Conservation (phyloP, 2,797 vertebrate genomes). For the Premnoplex brunnescens region DNA sequence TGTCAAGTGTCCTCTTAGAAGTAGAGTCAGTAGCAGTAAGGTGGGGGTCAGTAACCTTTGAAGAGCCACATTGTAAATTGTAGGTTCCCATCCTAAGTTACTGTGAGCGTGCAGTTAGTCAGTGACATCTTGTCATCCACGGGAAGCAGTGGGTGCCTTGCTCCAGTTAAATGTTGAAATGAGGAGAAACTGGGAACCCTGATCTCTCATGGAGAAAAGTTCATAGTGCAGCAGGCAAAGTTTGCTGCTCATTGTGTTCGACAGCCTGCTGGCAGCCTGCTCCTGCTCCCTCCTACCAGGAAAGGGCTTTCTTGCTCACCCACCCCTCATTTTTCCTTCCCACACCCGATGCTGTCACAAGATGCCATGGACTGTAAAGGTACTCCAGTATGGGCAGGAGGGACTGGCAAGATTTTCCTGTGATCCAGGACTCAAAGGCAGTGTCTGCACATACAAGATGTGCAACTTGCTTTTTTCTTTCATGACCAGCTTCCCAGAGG, state of each 20-base stretch:
- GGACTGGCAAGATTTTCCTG: background rate
- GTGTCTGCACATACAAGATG: background rate
- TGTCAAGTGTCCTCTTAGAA: background rate
- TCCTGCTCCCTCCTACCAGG: background rate
- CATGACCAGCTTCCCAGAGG: background rate
- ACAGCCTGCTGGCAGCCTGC: background rate
- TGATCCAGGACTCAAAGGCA: background rate
- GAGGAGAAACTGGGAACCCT: background rate
- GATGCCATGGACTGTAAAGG: background rate
- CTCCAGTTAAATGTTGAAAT: background rate
- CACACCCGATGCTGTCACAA: background rate
- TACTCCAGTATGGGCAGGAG: background rate
- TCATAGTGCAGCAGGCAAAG: background rate
- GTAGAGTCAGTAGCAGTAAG: background rate
- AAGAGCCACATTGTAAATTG: background rate
- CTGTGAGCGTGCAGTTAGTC: background rate
- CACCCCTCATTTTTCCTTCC: background rate
- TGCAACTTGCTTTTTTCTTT: background rate
- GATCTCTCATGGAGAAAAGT: background rate
- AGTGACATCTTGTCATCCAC: background rate
- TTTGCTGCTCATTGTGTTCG: background rate
- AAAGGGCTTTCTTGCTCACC: background rate
- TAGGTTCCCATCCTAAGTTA: background rate
- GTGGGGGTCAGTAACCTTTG: background rate
- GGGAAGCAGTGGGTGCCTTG: background rate